Percentiles rank a stretch among this genome's conserved stretches.
phyloP scores from a whole-genome alignment of 2,888 invertebrate species.

The Cyclophora punctaria region DNA sequence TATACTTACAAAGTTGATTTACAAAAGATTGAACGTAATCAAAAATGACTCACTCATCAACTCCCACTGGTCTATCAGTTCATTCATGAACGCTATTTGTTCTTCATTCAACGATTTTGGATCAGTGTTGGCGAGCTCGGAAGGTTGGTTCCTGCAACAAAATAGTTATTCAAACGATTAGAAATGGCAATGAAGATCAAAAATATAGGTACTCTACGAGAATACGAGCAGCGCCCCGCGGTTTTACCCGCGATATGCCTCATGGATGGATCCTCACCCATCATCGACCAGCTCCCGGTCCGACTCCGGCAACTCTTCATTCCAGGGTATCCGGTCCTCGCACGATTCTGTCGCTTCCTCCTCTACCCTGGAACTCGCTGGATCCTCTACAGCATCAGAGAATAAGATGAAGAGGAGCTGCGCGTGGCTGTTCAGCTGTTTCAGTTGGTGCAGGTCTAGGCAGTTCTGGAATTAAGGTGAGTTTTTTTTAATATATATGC shows the following conservation, averaged over 20 bases:
- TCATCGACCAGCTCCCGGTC: constrained; percentile 33
- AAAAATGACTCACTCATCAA: constrained; percentile 48
- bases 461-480: constrained; percentile 46
- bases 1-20: no score
- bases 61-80: constrained; percentile 63
- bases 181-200: no score
- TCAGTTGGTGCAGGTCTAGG: constrained; percentile 63
- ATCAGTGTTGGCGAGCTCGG: no score
- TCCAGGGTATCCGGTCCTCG: constrained; percentile 25
- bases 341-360: constrained; percentile 41
- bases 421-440: constrained; percentile 52
- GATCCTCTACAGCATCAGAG: constrained; percentile 29
- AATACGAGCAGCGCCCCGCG: no score
- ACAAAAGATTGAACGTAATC: no score
- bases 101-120: constrained; percentile 25
- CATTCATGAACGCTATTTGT: constrained; percentile 58
- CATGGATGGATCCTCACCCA: constrained; percentile 9
- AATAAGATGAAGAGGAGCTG: constrained; percentile 60
- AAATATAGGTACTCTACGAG: no score
- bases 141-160: no score
- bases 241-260: no score
- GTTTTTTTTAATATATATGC: background rate
- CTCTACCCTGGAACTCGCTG: constrained; percentile 10
- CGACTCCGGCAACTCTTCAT: constrained; percentile 43
- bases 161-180: no score